Evolutionary conservation across 2,113 vertebrate genomes (phyloP).

Genomic region (Benitochromis conjunctus): DNA sequence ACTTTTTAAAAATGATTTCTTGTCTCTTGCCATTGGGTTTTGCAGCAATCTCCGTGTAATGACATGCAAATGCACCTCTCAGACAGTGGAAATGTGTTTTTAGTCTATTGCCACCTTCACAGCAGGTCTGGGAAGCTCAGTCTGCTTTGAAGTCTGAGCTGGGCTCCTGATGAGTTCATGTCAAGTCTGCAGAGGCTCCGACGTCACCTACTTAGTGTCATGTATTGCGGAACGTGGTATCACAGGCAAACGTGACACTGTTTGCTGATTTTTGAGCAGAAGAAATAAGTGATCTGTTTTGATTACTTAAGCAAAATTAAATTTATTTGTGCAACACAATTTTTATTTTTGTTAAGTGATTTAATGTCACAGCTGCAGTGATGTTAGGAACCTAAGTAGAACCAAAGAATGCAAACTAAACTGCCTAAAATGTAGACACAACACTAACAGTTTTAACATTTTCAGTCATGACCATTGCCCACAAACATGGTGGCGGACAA

Average conservation of each 20-base stretch:
- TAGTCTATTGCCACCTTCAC: slow-evolving; percentile 24
- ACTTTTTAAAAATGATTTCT: background rate
- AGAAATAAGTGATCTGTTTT: background rate
- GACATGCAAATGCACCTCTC: slow-evolving; percentile 34
- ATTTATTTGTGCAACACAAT: background rate
- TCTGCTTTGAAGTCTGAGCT: slow-evolving; percentile 28
- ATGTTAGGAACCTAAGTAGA: background rate
- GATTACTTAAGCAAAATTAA: background rate
- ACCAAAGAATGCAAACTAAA: background rate
- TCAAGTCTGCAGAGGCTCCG: slow-evolving; percentile 1
- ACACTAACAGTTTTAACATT: background rate
- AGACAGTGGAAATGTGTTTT: slow-evolving; percentile 27
- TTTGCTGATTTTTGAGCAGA: background rate
- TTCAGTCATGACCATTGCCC: background rate
- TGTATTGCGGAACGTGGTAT: background rate
- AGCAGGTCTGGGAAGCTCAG: slow-evolving; percentile 13
- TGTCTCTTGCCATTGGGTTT: background rate
- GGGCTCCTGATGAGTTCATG: slow-evolving; percentile 6
- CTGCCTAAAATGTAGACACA: background rate
- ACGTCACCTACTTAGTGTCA: background rate
- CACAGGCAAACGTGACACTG: background rate
- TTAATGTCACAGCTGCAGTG: background rate
- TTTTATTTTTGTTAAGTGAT: background rate
- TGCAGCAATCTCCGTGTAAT: slow-evolving; percentile 21
- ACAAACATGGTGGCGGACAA: background rate